phyloP scores from a whole-genome alignment of 2,113 vertebrate genomes.

The Bubalus kerabau region DNA sequence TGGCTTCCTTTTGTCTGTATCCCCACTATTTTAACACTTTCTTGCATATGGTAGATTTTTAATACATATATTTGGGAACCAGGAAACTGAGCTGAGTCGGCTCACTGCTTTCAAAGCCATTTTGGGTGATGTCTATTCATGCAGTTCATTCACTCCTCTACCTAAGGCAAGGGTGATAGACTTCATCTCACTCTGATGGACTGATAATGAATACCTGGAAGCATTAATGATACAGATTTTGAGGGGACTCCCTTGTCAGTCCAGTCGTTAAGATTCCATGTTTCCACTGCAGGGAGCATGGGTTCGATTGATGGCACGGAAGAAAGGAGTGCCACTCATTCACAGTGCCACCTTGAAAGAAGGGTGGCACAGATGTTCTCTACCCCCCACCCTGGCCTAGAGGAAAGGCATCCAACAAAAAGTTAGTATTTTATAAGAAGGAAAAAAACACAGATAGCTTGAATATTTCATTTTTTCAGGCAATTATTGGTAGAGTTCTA shows the following conservation, averaged over 20 bases:
- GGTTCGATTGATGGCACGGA: not conserved
- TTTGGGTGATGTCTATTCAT: not conserved
- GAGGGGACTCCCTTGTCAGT: not conserved
- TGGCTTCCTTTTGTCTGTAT: not conserved
- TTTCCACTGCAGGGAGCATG: not conserved
- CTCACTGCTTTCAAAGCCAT: not conserved
- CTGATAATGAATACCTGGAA: not conserved
- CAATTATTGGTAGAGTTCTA: not conserved
- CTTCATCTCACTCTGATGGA: not conserved
- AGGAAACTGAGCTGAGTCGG: not conserved
- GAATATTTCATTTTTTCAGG: constrained; percentile 13
- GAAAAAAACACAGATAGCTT: not conserved
- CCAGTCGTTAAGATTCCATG: not conserved
- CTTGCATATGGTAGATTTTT: not conserved
- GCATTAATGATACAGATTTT: not conserved
- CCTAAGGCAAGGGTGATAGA: not conserved
- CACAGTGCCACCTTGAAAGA: not conserved
- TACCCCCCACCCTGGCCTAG: not conserved
- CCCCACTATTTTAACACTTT: not conserved
- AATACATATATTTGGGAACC: not conserved
- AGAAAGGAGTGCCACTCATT: not conserved
- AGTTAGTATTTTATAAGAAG: constrained; percentile 9
- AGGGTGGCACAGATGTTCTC: too few relatives aligned
- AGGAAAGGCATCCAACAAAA: not conserved
- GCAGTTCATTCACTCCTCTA: not conserved